A percentile compares a stretch with the other conserved stretches of the same genome.
These are phyloP conservation scores for Ammospiza nelsoni DNA, from an alignment of 2,113 vertebrate species.

Conservation along the genomic window DNA sequence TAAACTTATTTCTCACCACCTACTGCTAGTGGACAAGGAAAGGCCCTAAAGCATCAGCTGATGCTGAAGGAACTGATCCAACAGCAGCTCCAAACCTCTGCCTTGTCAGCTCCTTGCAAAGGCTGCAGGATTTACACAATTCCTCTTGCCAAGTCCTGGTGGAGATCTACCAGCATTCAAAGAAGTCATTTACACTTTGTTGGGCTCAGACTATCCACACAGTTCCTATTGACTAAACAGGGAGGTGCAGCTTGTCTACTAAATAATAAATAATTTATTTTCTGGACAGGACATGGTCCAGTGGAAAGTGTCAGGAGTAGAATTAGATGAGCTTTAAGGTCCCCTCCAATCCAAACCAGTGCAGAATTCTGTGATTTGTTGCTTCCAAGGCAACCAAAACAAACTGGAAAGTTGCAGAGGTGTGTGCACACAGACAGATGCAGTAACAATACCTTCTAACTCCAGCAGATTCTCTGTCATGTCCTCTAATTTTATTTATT, in stretches of 20 bases:
- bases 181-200: not conserved
- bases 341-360: not conserved
- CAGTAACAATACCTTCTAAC: not conserved
- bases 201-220: not conserved
- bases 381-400: not conserved
- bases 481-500: not conserved
- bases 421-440: not conserved
- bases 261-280: not conserved
- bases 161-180: not conserved
- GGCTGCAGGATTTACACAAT: not conserved
- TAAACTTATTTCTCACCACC: not conserved
- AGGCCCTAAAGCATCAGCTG: not conserved
- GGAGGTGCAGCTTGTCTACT: not conserved
- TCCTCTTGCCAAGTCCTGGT: not conserved
- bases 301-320: not conserved
- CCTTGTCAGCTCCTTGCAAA: not conserved
- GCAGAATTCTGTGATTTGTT: not conserved
- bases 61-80: not conserved
- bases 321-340: not conserved
- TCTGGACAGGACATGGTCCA: not conserved
- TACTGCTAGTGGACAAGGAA: not conserved
- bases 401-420: not conserved
- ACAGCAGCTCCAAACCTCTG: not conserved
- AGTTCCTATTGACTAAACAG: not conserved
- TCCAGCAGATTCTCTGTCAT: not conserved